These are phyloP conservation scores for Embiotoca jacksoni DNA, from an alignment of 2,113 vertebrate species.

Conservation along the genomic window DNA sequence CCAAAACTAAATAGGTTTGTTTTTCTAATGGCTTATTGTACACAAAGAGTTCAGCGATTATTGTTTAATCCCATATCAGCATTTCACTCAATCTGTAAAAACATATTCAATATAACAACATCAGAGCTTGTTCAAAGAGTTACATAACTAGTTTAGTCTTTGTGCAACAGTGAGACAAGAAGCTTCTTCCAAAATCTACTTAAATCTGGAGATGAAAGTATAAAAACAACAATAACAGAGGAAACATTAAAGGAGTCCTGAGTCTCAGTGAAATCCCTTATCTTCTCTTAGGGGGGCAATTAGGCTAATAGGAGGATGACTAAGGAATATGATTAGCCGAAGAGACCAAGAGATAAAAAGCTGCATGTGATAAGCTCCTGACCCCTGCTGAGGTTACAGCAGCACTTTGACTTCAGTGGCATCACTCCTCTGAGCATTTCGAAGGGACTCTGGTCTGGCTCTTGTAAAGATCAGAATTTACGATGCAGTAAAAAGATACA, in stretches of 20 bases:
- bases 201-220: constrained; percentile 21
- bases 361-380: constrained; percentile 48
- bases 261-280: constrained; percentile 33
- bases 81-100: constrained; percentile 17
- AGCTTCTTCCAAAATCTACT: constrained; percentile 15
- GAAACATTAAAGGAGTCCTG: constrained; percentile 51
- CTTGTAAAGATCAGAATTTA: no score
- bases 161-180: constrained; percentile 38
- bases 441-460: neutral
- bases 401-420: constrained; percentile 16
- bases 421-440: neutral
- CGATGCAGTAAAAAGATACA: no score
- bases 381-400: constrained; percentile 59
- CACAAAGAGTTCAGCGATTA: neutral
- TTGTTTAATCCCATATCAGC: constrained; percentile 15
- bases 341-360: constrained; percentile 50
- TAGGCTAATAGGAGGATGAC: constrained; percentile 63
- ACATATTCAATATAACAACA: constrained; percentile 42
- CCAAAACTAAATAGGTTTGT: neutral
- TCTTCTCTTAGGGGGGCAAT: constrained; percentile 51
- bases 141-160: constrained; percentile 49
- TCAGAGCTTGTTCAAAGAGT: constrained; percentile 42
- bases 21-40: neutral
- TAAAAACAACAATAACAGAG: constrained; percentile 34
- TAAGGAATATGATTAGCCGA: constrained; percentile 64